A percentile compares a stretch with the other conserved stretches of the same genome.
These are phyloP conservation scores for Nyctibius grandis DNA, from an alignment of 2,797 vertebrate species.

Conservation along the genomic window DNA sequence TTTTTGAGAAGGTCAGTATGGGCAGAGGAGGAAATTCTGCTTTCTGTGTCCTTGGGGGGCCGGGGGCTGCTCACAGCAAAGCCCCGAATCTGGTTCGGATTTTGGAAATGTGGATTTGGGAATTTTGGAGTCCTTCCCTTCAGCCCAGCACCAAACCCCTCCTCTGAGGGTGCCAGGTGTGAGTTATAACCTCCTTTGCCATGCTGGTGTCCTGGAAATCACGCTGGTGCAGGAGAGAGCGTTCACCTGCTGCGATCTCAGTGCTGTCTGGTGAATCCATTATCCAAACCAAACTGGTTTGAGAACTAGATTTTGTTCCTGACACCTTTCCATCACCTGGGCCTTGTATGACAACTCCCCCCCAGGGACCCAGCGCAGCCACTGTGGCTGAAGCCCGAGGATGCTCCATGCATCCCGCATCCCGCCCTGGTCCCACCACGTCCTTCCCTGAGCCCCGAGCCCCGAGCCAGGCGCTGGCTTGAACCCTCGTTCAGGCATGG, in stretches of 20 bases:
- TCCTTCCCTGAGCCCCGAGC: not conserved
- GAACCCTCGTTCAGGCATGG: accelerated
- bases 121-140: not conserved
- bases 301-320: slow-evolving; percentile 48
- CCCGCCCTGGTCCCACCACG: accelerated
- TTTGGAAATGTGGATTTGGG: not conserved
- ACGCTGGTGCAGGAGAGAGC: not conserved
- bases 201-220: accelerated
- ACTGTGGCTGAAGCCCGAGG: accelerated
- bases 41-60: not conserved
- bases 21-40: not conserved
- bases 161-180: not conserved
- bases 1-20: not conserved
- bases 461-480: not conserved
- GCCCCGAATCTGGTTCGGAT: not conserved
- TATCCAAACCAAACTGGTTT: not conserved
- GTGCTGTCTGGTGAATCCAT: no score
- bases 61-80: accelerated
- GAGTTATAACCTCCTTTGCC: not conserved
- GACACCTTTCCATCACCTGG: not conserved
- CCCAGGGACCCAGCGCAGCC: accelerated
- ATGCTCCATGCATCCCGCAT: not conserved
- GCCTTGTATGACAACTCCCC: not conserved
- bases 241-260: not conserved
- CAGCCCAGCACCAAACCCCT: not conserved